Base-by-base conservation (phyloP, 2,113 vertebrate genomes). In the zebrafish (Danio rerio) region DNA sequence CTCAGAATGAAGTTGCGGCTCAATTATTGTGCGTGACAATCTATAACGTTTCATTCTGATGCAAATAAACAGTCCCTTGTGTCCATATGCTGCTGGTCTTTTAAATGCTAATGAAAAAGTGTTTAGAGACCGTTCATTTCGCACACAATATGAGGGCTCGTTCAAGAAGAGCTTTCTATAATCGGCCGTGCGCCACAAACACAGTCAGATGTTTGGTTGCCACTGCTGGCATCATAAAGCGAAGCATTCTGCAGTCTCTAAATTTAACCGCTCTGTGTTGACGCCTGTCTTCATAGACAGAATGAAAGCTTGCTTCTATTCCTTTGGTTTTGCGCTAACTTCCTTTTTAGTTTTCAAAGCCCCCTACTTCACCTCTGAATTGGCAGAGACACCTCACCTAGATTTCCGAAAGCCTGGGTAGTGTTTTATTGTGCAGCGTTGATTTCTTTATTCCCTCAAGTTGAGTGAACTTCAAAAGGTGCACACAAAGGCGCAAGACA, bases 91-190 rank as follows among this genome's bases (percentile, higher is more conserved):
- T 86, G 82, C 80, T 84, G 71, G 55, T 80, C 83, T 88, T 88
- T 90, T 81, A 85, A 89, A 90, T 90, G 88, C 85, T 83, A 82
- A 90, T 85, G 78, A 69, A 73, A 88, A 89, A 85, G 85, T 89
- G 89, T 91, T 91, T 91, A 86, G 77, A 88, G 86, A 87, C 53
- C 75, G 74, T 82, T 87, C 80, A 83, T 69, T 69, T 47, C 68
- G 8, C 53, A 61, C 70, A 63, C 62, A 53, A 83, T 82, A 81
- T 65, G 80, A 81, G 70, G 53, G 70, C 31, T 31, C 18, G 10
- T 81, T 56, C 16, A 16, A 81, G 56, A 42, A 86, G 72, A 83
- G 65, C 66, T 52, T 69, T 81, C 43, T 72, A 70, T 78, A 81
- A 62, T 78, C 65, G 81, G 78, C 56, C 49, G 45, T 20, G 45